phyloP scores from a whole-genome alignment of 2,113 vertebrate genomes.

The Amblyopsis rosae region DNA sequence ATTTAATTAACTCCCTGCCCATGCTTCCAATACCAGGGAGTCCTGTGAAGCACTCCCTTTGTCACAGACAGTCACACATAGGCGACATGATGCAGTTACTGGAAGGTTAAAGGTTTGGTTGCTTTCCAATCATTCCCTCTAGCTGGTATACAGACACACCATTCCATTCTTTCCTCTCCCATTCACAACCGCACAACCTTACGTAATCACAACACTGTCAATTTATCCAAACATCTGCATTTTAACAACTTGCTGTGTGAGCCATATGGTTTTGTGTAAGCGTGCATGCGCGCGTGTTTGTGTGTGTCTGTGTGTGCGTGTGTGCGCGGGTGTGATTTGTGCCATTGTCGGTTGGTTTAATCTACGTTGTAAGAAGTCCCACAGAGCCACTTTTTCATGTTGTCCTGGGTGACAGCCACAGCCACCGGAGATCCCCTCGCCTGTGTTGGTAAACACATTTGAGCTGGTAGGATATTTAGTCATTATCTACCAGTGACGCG shows the following conservation, averaged over 20 bases:
- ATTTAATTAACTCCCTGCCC: too few relatives aligned
- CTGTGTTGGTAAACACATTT: slow-evolving; percentile 46
- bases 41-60: too few relatives aligned
- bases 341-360: slow-evolving; percentile 27
- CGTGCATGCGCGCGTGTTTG: not conserved
- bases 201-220: not conserved
- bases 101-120: too few relatives aligned
- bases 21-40: too few relatives aligned
- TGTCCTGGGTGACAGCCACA: slow-evolving; percentile 49
- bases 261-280: not conserved
- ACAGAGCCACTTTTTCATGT: slow-evolving; percentile 16
- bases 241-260: not conserved
- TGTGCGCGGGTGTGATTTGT: not conserved
- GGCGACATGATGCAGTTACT: not conserved
- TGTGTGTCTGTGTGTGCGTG: not conserved
- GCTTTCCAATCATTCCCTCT: too few relatives aligned
- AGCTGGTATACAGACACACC: not conserved
- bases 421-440: slow-evolving; percentile 21
- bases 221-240: slow-evolving; percentile 3
- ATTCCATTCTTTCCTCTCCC: not conserved
- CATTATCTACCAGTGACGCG: too few relatives aligned
- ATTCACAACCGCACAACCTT: not conserved
- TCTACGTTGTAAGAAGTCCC: slow-evolving; percentile 1
- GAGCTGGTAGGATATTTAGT: slow-evolving; percentile 42
- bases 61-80: too few relatives aligned